A percentile compares a stretch with the other conserved stretches of the same genome.
Evolutionary conservation across 92 coral and sea anemone species (phyloP).

Genomic region (Zoanthus solanderi): DNA sequence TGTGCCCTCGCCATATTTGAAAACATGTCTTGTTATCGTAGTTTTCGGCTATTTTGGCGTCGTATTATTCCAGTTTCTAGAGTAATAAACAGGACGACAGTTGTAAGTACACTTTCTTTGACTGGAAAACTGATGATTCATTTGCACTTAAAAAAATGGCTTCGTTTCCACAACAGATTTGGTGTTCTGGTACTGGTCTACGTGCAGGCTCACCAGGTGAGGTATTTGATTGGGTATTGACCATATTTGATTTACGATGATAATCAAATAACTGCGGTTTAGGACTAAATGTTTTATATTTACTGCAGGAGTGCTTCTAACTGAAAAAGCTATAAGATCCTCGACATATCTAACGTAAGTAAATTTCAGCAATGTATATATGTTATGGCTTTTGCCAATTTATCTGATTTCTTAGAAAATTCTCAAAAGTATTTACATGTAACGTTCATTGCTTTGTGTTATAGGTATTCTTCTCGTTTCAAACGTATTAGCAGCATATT

Average conservation of each 20-base stretch:
- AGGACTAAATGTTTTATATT: background rate
- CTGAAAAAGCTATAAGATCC: background rate
- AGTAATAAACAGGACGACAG: conserved; percentile 41
- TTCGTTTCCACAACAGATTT: conserved; percentile 22
- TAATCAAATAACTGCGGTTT: background rate
- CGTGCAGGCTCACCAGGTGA: conserved; percentile 35
- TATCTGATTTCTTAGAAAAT: background rate
- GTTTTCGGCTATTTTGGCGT: conserved; percentile 77
- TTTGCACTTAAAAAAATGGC: background rate
- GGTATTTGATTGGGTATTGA: background rate
- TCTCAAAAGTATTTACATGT: background rate
- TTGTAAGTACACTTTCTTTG: conserved; percentile 62
- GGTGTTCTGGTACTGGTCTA: conserved; percentile 28
- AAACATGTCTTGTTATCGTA: conserved; percentile 79
- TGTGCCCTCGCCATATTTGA: no score
- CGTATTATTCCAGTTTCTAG: conserved; percentile 68
- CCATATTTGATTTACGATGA: conserved; percentile 1
- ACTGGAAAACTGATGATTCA: background rate
- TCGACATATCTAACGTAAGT: conserved; percentile 17
- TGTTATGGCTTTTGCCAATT: background rate
- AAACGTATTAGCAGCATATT: background rate
- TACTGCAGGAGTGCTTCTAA: conserved; percentile 14
- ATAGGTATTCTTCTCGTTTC: conserved; percentile 10
- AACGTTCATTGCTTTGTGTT: background rate
- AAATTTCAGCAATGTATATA: background rate